phyloP scores from a whole-genome alignment of 2,113 vertebrate genomes.

The Mormyrus iriodes region DNA sequence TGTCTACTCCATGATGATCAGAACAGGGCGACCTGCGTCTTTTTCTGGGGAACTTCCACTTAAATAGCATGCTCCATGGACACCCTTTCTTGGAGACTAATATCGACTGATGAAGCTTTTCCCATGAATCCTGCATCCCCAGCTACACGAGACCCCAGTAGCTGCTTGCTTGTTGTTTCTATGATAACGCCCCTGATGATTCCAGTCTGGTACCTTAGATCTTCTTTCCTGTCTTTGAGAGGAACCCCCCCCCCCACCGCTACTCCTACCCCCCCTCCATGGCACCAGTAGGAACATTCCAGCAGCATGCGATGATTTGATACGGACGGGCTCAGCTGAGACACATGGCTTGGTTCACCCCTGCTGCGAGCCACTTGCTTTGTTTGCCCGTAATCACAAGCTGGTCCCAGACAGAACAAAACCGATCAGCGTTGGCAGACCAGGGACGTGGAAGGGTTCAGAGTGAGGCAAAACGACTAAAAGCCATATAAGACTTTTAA shows the following conservation, averaged over 20 bases:
- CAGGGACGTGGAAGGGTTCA: background rate
- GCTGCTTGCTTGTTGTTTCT: background rate
- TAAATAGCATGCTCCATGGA: background rate
- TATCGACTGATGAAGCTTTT: background rate
- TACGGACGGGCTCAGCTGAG: conserved; percentile 10
- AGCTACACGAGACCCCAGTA: background rate
- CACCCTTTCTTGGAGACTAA: too few relatives aligned
- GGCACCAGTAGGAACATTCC: conserved; percentile 13
- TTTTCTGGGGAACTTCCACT: background rate
- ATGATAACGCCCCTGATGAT: background rate
- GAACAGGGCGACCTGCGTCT: background rate
- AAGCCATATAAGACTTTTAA: too few relatives aligned
- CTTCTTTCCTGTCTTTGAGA: background rate
- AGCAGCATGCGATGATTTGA: conserved; percentile 12
- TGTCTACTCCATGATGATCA: background rate
- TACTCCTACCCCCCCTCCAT: background rate
- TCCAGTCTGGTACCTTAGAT: conserved; percentile 7
- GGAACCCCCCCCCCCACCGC: background rate
- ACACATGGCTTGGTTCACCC: background rate
- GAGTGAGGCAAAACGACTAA: background rate
- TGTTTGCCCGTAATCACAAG: background rate
- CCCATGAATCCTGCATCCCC: background rate
- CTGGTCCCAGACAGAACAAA: background rate
- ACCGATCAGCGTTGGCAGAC: background rate
- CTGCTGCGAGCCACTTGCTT: background rate